A percentile compares a stretch with the other conserved stretches of the same genome.
Evolutionary conservation across 2,797 vertebrate species (phyloP).

Genomic region (Etheostoma perlongum): DNA sequence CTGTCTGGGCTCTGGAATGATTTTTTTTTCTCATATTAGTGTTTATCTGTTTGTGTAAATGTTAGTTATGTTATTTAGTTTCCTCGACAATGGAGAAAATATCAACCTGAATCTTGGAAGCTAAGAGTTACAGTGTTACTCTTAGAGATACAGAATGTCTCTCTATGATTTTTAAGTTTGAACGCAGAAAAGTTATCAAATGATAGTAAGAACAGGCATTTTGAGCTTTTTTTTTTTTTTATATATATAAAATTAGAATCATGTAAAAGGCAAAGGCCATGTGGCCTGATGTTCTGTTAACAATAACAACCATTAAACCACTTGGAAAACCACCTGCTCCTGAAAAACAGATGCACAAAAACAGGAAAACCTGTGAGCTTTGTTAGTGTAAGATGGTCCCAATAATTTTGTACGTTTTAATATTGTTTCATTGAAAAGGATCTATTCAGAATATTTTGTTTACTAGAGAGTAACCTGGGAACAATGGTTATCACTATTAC

Average conservation of each 20-base stretch:
- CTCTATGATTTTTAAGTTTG: constrained; percentile 23
- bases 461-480: neutral
- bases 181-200: constrained; percentile 9
- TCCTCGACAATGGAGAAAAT: constrained; percentile 4
- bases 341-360: neutral
- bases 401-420: constrained; percentile 32
- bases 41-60: constrained; percentile 31
- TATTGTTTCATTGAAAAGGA: constrained; percentile 24
- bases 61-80: constrained; percentile 7
- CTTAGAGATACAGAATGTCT: constrained; percentile 26
- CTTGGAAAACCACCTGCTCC: neutral
- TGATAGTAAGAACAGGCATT: constrained; percentile 15
- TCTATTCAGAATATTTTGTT: constrained; percentile 35
- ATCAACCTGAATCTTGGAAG: neutral
- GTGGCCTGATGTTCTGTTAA: neutral
- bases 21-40: neutral
- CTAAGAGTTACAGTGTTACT: constrained; percentile 1
- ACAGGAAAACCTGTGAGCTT: neutral
- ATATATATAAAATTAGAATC: neutral
- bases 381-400: neutral
- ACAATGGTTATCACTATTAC: constrained; percentile 3
- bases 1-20: neutral
- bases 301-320: neutral
- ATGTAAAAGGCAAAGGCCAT: constrained; percentile 1
- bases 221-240: too few species aligned